Evolutionary conservation across 2,888 invertebrate species (phyloP).

Genomic region (Polydrusus pterygomalis): DNA sequence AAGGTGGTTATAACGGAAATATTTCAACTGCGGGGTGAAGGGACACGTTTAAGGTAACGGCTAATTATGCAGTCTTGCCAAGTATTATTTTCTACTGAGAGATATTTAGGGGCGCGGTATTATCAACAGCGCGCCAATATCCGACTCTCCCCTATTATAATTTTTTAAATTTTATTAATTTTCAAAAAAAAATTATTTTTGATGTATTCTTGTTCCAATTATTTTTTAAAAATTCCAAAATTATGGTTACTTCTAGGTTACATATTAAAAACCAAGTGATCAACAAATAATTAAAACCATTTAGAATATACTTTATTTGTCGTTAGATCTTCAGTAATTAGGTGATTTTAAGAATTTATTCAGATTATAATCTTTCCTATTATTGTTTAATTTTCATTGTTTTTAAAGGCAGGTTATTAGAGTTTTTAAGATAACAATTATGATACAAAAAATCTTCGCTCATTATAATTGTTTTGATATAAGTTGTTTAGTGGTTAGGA

Average conservation of each 20-base stretch:
- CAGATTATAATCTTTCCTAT: slow-evolving; percentile 2
- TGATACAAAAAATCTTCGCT: background rate
- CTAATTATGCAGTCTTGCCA: too few species aligned
- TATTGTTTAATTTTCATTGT: background rate
- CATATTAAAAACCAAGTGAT: background rate
- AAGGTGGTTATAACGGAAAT: too few species aligned
- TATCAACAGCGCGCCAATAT: too few species aligned
- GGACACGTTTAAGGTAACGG: too few species aligned
- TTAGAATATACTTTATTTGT: slow-evolving; percentile 9
- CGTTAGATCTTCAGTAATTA: slow-evolving; percentile 12
- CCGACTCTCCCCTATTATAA: too few species aligned
- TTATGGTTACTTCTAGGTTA: background rate
- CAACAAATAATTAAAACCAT: slow-evolving; percentile 7
- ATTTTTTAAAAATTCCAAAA: too few species aligned
- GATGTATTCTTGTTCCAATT: too few species aligned
- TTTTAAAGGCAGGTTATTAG: background rate
- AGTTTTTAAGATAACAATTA: background rate
- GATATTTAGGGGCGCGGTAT: too few species aligned
- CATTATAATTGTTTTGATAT: background rate
- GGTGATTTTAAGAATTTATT: slow-evolving; percentile 6
- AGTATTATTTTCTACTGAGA: too few species aligned
- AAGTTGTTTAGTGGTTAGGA: slow-evolving; percentile 4
- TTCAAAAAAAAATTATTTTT: too few species aligned
- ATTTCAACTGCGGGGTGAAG: too few species aligned
- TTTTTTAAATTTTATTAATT: too few species aligned